A percentile compares a stretch with the other conserved stretches of the same genome.
Evolutionary conservation across 2,797 vertebrate species (phyloP).

Genomic region (Taenioides sp.): DNA sequence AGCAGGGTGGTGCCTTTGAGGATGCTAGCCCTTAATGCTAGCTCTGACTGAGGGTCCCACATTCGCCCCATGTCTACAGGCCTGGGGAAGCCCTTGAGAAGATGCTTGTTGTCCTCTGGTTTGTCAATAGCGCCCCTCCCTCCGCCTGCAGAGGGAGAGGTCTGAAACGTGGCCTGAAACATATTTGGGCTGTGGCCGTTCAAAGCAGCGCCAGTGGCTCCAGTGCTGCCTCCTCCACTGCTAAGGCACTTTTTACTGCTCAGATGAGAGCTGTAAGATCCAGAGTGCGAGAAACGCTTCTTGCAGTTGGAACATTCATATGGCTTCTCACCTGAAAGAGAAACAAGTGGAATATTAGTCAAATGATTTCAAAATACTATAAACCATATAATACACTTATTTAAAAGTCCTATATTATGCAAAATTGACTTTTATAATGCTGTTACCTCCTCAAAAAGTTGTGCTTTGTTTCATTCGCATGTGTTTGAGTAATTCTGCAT

Average conservation of each 20-base stretch:
- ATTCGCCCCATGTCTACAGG: constrained; percentile 46
- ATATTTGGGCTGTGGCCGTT: constrained; percentile 68
- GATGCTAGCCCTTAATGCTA: constrained; percentile 62
- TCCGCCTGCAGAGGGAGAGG: constrained; percentile 66
- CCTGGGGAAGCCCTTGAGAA: constrained; percentile 32
- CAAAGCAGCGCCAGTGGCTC: constrained; percentile 43
- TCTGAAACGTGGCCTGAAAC: constrained; percentile 62
- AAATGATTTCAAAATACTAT: not conserved
- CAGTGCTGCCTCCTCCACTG: constrained; percentile 54
- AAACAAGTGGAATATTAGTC: constrained; percentile 23
- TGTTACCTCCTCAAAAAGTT: no score
- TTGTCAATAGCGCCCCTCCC: constrained; percentile 62
- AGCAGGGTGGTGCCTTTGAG: constrained; percentile 72
- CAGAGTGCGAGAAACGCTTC: constrained; percentile 83
- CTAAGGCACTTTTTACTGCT: constrained; percentile 82
- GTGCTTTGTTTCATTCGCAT: no score
- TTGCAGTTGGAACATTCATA: constrained; percentile 85
- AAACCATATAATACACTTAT: not conserved
- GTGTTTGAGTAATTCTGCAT: no score
- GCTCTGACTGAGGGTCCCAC: constrained; percentile 69
- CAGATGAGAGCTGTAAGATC: constrained; percentile 83
- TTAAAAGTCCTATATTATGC: no score
- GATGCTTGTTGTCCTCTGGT: constrained; percentile 43
- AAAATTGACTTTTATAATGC: no score
- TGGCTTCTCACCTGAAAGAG: constrained; percentile 81